Conservation (phyloP, 2,113 vertebrate genomes). For the Coptodon bakossiorum region DNA sequence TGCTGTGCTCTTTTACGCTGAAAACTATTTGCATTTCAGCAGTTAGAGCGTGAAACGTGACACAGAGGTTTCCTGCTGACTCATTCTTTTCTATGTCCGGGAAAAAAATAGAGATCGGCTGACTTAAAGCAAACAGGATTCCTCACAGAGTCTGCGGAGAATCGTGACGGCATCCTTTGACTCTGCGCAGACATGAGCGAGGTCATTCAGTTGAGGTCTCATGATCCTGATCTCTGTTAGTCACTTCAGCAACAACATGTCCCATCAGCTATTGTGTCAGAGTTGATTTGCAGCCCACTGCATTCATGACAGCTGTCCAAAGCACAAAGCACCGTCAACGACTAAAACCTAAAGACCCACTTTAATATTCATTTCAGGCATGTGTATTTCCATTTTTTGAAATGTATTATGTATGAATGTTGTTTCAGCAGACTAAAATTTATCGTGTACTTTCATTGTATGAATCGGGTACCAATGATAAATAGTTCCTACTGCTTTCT, state of each 20-base stretch:
- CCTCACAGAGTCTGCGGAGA: not conserved
- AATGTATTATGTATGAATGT: not conserved
- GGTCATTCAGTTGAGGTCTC: not conserved
- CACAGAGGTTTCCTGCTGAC: not conserved
- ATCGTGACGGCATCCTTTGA: not conserved
- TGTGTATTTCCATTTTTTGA: not conserved
- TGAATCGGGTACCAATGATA: not conserved
- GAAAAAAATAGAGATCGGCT: not conserved
- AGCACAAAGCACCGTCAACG: not conserved
- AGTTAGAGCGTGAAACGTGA: not conserved
- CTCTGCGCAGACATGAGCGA: not conserved
- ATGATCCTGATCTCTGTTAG: conserved; percentile 16
- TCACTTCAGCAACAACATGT: conserved; percentile 16
- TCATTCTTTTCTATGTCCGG: not conserved
- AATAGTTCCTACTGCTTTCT: not conserved
- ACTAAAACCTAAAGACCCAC: not conserved
- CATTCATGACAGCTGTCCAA: not conserved
- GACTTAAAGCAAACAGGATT: not conserved
- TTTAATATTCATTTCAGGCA: not conserved
- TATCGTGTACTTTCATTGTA: not conserved
- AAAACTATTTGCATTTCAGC: not conserved
- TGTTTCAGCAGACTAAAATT: not conserved
- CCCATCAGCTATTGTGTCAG: conserved; percentile 29
- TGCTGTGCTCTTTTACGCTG: not conserved
- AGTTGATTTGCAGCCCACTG: not conserved